Evolutionary conservation across 2,113 vertebrate species (phyloP).

Genomic region (Strix aluco): DNA sequence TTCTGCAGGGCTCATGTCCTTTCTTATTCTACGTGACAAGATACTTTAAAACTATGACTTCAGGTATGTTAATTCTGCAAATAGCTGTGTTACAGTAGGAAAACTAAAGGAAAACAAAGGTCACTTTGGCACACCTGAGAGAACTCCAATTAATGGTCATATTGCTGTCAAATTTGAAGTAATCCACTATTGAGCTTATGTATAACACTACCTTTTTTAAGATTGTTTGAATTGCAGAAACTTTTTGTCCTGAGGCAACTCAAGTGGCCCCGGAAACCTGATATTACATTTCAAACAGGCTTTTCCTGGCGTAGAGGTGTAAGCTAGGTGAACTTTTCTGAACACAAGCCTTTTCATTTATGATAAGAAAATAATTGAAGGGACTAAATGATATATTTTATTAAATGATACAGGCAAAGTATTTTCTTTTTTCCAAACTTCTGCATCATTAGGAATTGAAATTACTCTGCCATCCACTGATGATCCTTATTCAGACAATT

Average conservation of each 20-base stretch:
- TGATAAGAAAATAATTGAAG: not conserved
- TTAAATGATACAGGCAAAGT: not conserved
- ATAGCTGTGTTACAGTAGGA: not conserved
- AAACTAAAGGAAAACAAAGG: not conserved
- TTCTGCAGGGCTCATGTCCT: not conserved
- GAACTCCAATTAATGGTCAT: not conserved
- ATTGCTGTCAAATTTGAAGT: slow-evolving; percentile 34
- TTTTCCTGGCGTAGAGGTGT: not conserved
- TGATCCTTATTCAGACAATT: not conserved
- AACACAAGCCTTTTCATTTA: not conserved
- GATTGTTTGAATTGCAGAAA: not conserved
- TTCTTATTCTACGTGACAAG: not conserved
- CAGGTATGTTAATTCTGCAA: not conserved
- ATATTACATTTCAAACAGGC: not conserved
- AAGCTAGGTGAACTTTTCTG: not conserved
- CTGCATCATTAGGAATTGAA: not conserved
- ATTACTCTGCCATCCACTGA: not conserved
- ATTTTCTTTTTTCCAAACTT: not conserved
- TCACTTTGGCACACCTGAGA: not conserved
- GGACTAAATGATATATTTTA: not conserved
- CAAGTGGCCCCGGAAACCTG: not conserved
- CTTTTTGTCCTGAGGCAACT: not conserved
- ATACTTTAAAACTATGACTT: not conserved
- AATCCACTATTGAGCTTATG: slow-evolving; percentile 9
- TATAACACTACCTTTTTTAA: not conserved